These are phyloP conservation scores for Rhabditoides inermis DNA, from an alignment of 2,888 invertebrate species.

Conservation along the genomic window DNA sequence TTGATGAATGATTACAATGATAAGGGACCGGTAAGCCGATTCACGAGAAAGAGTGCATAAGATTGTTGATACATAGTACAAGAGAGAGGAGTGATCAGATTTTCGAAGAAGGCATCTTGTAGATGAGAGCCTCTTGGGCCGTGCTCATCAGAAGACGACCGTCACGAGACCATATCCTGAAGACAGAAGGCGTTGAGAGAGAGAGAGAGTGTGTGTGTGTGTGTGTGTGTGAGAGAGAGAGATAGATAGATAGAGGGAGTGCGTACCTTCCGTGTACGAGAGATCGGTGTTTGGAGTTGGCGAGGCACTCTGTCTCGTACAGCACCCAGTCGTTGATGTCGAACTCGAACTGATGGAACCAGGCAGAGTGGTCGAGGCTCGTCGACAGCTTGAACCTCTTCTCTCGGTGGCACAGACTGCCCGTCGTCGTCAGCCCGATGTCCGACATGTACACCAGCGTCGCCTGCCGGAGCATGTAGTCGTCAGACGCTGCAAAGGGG, in stretches of 20 bases:
- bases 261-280: constrained; percentile 26
- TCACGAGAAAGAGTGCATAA: too few species aligned
- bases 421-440: constrained; percentile 29
- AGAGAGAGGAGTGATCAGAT: constrained; percentile 6
- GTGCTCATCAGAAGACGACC: constrained; percentile 29
- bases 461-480: constrained; percentile 32
- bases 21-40: too few species aligned
- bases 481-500: constrained; percentile 20
- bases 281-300: constrained; percentile 31
- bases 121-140: constrained; percentile 31
- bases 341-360: constrained; percentile 39
- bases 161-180: constrained; percentile 23
- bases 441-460: constrained; percentile 37
- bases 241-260: neutral
- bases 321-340: constrained; percentile 42
- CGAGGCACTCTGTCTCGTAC: constrained; percentile 38
- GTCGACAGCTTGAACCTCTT: constrained; percentile 33
- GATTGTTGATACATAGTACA: too few species aligned
- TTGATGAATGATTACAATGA: too few species aligned
- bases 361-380: constrained; percentile 35
- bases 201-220: too few species aligned
- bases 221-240: too few species aligned
- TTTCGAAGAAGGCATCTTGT: constrained; percentile 21
- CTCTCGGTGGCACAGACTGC: constrained; percentile 24
- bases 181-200: too few species aligned